Evolutionary conservation across 2,888 invertebrate genomes (phyloP).

Genomic region (Andrena dorsata): DNA sequence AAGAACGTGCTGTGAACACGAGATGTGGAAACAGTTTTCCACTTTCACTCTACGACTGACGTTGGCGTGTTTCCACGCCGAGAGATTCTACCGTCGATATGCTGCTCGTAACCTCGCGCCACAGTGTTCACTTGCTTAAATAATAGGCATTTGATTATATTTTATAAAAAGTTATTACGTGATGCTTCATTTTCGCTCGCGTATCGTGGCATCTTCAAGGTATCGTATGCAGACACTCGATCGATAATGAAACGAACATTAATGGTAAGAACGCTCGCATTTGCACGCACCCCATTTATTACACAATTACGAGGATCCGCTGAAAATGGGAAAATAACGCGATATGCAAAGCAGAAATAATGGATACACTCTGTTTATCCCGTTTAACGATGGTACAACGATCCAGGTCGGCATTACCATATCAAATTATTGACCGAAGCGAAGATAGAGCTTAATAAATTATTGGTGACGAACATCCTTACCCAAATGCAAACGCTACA

Average conservation of each 20-base stretch:
- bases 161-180: too few species aligned
- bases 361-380: slow-evolving; percentile 9
- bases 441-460: slow-evolving; percentile 13
- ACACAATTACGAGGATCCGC: slow-evolving; percentile 15
- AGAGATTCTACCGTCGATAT: too few species aligned
- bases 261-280: slow-evolving; percentile 10
- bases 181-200: too few species aligned
- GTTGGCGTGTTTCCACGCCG: too few species aligned
- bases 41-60: too few species aligned
- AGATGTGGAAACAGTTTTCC: too few species aligned
- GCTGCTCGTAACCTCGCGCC: too few species aligned
- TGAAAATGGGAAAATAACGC: slow-evolving; percentile 26
- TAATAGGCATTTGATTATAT: too few species aligned
- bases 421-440: slow-evolving; percentile 21
- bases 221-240: background rate
- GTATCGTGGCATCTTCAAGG: too few species aligned
- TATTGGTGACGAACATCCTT: background rate
- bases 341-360: slow-evolving; percentile 21
- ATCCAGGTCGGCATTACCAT: slow-evolving; percentile 22
- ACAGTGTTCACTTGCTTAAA: too few species aligned
- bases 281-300: slow-evolving; percentile 8
- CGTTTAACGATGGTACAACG: slow-evolving; percentile 21
- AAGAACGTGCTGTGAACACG: too few species aligned
- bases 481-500: background rate
- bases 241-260: slow-evolving; percentile 6